phyloP scores from a whole-genome alignment of 2,888 invertebrate species.

The Drosophila mayaguana region DNA sequence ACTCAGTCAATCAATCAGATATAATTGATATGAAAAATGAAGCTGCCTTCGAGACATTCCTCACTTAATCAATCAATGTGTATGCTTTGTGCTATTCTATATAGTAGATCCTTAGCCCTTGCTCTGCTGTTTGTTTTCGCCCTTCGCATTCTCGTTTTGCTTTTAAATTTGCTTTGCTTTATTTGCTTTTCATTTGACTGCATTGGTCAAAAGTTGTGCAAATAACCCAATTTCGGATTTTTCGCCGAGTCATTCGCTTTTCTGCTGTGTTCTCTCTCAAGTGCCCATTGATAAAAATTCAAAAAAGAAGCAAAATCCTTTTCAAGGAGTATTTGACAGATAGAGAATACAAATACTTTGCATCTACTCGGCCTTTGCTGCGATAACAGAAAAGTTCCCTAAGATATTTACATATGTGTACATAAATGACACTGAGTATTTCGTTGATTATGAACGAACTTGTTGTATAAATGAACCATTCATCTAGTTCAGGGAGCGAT shows the following conservation, averaged over 20 bases:
- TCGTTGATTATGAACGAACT: not conserved
- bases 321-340: not conserved
- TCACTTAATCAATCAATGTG: not conserved
- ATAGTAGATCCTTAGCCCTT: not conserved
- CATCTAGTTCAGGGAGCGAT: not conserved
- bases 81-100: no score
- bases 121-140: slow-evolving; percentile 1
- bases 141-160: not conserved
- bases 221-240: not conserved
- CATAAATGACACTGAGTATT: no score
- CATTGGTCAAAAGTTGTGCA: slow-evolving; percentile 3
- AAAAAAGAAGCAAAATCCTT: not conserved
- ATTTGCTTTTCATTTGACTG: slow-evolving; percentile 28
- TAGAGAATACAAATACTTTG: not conserved
- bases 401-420: not conserved
- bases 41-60: not conserved
- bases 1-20: not conserved
- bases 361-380: not conserved
- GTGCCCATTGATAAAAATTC: not conserved
- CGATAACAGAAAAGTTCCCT: not conserved
- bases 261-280: not conserved
- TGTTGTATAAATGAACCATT: not conserved
- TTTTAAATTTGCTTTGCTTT: not conserved
- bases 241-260: not conserved
- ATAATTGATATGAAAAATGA: not conserved